Evolutionary conservation across 2,888 invertebrate species (phyloP).

Genomic region (Andrena hattorfiana): DNA sequence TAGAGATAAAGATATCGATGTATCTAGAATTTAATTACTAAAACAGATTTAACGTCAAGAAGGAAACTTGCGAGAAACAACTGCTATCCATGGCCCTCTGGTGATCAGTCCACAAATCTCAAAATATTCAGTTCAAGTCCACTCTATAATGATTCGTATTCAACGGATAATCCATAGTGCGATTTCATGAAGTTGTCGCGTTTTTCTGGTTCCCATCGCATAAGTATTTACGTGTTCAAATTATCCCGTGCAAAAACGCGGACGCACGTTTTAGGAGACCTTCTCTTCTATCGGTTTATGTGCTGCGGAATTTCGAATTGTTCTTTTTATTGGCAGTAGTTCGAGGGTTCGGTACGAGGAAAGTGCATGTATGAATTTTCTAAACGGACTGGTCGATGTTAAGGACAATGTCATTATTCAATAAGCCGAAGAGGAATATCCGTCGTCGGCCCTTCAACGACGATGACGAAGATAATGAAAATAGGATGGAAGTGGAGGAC

Average conservation of each 20-base stretch:
- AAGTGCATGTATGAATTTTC: constrained; percentile 24
- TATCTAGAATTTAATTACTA: too few species aligned
- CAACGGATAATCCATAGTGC: constrained; percentile 47
- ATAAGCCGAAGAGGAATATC: constrained; percentile 94
- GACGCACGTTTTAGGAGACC: constrained; percentile 5
- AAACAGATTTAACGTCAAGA: too few species aligned
- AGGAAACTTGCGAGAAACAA: neutral
- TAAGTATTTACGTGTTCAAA: constrained; percentile 40
- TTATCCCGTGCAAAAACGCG: constrained; percentile 1
- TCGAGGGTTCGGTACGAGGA: constrained; percentile 12
- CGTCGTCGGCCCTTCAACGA: constrained; percentile 91
- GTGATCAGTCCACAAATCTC: neutral
- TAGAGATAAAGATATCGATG: too few species aligned
- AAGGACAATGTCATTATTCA: constrained; percentile 91
- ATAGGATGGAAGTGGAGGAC: constrained; percentile 86
- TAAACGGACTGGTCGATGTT: constrained; percentile 55
- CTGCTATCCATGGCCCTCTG: neutral
- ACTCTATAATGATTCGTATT: constrained; percentile 32
- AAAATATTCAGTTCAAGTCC: neutral
- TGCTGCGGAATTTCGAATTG: constrained; percentile 19
- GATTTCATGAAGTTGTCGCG: constrained; percentile 47
- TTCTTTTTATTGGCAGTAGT: constrained; percentile 19
- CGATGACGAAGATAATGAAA: constrained; percentile 88
- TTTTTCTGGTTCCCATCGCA: constrained; percentile 35
- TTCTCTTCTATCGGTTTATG: neutral